A percentile compares a stretch with the other conserved stretches of the same genome.
These are phyloP conservation scores for Perodicticus potto DNA, from an alignment of 2,797 vertebrate genomes.

Conservation along the genomic window DNA sequence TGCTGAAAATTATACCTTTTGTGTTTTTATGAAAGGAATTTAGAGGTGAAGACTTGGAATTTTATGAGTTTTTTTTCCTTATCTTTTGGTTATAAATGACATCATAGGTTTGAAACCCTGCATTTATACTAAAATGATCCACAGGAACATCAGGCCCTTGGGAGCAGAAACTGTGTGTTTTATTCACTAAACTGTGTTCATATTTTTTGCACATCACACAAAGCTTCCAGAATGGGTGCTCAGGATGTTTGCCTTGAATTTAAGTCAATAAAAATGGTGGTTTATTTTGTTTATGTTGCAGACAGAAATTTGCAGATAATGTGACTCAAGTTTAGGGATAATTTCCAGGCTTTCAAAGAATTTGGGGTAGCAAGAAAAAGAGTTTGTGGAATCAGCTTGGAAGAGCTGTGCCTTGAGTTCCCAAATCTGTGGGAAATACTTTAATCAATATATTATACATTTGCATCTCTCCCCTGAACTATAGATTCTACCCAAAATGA, in stretches of 20 bases:
- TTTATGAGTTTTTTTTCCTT: conserved; percentile 28
- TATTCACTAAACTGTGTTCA: background rate
- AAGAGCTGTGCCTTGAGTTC: background rate
- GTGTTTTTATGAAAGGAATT: background rate
- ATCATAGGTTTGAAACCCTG: conserved; percentile 26
- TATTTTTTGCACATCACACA: background rate
- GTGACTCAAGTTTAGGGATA: background rate
- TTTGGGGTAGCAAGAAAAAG: background rate
- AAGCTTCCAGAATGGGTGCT: conserved; percentile 18
- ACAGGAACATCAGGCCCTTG: background rate
- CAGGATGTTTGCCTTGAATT: background rate
- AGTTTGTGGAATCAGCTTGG: background rate
- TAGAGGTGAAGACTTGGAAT: background rate
- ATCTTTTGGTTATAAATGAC: background rate
- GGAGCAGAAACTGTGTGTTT: background rate
- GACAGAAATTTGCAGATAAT: background rate
- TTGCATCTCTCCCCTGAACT: too few species aligned
- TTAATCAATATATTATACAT: background rate
- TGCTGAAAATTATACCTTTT: conserved; percentile 1
- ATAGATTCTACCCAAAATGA: background rate
- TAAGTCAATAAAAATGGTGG: background rate
- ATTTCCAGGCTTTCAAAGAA: conserved; percentile 51
- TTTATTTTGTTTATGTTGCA: background rate
- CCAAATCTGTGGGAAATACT: background rate
- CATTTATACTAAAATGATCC: background rate